Base-by-base conservation (phyloP, 2,888 invertebrate species). In the Ophion obscuratus region DNA sequence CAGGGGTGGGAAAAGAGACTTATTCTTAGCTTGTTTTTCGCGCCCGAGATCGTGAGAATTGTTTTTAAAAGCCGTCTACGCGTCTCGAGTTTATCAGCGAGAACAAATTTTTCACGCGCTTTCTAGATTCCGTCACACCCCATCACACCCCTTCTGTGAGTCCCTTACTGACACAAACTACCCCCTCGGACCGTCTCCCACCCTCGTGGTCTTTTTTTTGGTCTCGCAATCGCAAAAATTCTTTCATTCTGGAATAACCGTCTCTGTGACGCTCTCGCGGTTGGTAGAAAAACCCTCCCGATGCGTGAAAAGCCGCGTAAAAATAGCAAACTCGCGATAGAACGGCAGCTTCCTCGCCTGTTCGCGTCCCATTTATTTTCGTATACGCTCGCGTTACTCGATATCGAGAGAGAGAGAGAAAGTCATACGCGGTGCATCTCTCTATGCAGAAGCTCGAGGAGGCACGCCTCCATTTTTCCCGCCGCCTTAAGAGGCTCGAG, bases 281-380 rank as follows among this genome's bases (percentile, higher is more conserved):
- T 78, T 64, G 84, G 88, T 88, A 88, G 88, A 88, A 91, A 92
- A 67, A 79, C 92, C 92, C 91, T 91, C 92, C 91, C 92, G 92
- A 91, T 90, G 87, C 88, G 89, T 87, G 88, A 77, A 71, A 82
- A 82, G 86, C 88, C 87, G 92, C 90, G 89, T 91, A 91, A 93
- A 93, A 93, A 93, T 93, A 93, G 92, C 91, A 89, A 87, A 88
- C 83, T 73, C 81, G 78, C 70, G 74, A 85, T 67, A 84, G 79
- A 86, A 14, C 14, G 53, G 53, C 77, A 79, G 78, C 81, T 86
- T 64, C 61, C 78, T 70, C 47, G 59, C 44, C n/a, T 80, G 76
- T 68, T 57, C 75, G 66, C 67, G 53, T 70, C 20, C 66, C 66
- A 57, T 77, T 57, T 77, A 77, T 77, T 77, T 68, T 77, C 59